phyloP scores from a whole-genome alignment of 2,888 invertebrate species.

The Diloba caeruleocephala region DNA sequence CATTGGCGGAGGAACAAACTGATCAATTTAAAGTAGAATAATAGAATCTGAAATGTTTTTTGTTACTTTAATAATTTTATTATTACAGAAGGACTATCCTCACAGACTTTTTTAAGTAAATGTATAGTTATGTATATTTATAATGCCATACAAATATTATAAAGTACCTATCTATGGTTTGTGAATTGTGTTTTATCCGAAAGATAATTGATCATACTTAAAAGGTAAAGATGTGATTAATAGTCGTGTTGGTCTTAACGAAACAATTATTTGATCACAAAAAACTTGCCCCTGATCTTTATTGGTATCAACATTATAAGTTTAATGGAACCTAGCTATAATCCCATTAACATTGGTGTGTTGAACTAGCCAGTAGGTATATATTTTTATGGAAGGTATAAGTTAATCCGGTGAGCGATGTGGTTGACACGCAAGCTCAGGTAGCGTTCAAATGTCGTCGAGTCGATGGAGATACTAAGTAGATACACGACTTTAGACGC shows the following conservation, averaged over 20 bases:
- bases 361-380: constrained; percentile 64
- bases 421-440: constrained; percentile 75
- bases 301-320: constrained; percentile 73
- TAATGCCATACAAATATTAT: no score
- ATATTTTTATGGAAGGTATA: constrained; percentile 78
- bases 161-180: constrained; percentile 2
- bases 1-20: constrained; percentile 20
- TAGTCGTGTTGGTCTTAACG: constrained; percentile 42
- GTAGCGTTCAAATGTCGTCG: constrained; percentile 62
- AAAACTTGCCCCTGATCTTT: constrained; percentile 70
- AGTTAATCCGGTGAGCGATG: constrained; percentile 78
- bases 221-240: constrained; percentile 42
- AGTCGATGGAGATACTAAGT: constrained; percentile 36
- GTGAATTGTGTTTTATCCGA: constrained; percentile 5
- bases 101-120: background rate
- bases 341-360: constrained; percentile 78
- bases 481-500: constrained; percentile 33
- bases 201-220: constrained; percentile 28
- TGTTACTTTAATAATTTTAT: background rate
- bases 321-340: constrained; percentile 76
- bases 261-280: constrained; percentile 51
- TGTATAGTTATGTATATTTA: background rate
- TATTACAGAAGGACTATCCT: no score
- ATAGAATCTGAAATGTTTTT: background rate
- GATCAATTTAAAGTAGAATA: constrained; percentile 9